Conservation (phyloP, 2,797 vertebrate species). For the Bucorvus abyssinicus region DNA sequence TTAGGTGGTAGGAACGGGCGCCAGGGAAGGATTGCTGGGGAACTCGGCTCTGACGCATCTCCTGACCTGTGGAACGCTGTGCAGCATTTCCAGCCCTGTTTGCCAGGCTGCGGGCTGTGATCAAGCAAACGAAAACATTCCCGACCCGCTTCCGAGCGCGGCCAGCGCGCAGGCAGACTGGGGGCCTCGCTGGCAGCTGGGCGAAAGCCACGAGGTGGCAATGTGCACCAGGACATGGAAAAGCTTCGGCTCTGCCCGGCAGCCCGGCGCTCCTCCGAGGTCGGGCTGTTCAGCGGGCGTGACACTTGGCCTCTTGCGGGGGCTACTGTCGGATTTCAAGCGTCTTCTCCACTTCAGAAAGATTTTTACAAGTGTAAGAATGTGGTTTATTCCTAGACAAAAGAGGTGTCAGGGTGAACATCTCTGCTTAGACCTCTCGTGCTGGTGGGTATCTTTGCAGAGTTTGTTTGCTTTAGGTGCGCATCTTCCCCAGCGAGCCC, state of each 20-base stretch:
- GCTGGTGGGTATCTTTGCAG: neutral
- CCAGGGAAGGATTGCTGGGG: too few species aligned
- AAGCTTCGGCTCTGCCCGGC: too few species aligned
- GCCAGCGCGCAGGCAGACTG: too few species aligned
- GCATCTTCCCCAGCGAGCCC: neutral
- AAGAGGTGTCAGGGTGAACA: neutral
- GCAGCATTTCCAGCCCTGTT: too few species aligned
- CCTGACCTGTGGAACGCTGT: too few species aligned
- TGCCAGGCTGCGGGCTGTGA: too few species aligned
- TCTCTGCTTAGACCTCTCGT: neutral
- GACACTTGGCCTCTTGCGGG: neutral
- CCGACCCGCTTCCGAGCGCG: too few species aligned
- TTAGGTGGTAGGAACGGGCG: too few species aligned
- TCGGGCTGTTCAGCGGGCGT: neutral
- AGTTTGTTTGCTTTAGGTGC: neutral
- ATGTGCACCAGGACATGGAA: constrained; percentile 68
- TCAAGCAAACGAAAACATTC: too few species aligned
- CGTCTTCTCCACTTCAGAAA: neutral
- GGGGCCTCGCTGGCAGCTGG: too few species aligned
- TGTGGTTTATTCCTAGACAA: neutral
- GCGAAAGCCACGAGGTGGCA: constrained; percentile 71
- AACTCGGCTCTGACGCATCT: too few species aligned
- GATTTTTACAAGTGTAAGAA: neutral
- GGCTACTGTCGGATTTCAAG: too few species aligned
- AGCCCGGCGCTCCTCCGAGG: accelerated